Percentiles rank a stretch among this genome's conserved stretches.
phyloP scores from a whole-genome alignment of 2,888 invertebrate species.

The Pediacus dermestoides region DNA sequence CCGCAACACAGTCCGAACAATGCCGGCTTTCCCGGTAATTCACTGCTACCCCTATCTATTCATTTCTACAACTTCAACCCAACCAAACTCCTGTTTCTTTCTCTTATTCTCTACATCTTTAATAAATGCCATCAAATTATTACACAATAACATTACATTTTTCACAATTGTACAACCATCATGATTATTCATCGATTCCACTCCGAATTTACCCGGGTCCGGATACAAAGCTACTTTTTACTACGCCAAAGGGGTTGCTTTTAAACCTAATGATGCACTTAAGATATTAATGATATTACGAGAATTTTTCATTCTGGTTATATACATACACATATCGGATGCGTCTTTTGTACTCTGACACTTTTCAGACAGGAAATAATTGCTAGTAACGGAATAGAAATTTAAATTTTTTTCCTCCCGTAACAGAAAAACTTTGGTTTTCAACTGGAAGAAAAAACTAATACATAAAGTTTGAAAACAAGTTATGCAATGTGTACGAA shows the following conservation, averaged over 20 bases:
- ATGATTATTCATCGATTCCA: constrained; percentile 29
- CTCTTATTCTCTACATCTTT: constrained; percentile 41
- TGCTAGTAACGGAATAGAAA: no score
- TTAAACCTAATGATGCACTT: constrained; percentile 19
- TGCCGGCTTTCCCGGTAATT: constrained; percentile 50
- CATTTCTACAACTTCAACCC: constrained; percentile 37
- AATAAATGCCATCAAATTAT: constrained; percentile 45
- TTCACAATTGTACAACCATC: constrained; percentile 32
- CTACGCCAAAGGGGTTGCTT: constrained; percentile 15
- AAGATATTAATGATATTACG: constrained; percentile 15
- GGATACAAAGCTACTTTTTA: constrained; percentile 14
- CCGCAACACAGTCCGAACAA: constrained; percentile 56
- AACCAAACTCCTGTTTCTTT: constrained; percentile 24
- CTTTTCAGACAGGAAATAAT: no score
- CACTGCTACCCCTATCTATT: constrained; percentile 50
- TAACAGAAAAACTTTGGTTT: no score
- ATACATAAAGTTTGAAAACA: no score
- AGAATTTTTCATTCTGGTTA: no score
- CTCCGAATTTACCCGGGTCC: constrained; percentile 19
- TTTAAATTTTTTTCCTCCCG: no score
- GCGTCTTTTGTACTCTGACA: no score
- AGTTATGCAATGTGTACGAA: no score
- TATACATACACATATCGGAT: no score
- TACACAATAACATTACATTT: constrained; percentile 43
- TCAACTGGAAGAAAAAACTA: no score